Conservation (phyloP, 2,113 vertebrate species). For the Sphaerodactylus townsendi region DNA sequence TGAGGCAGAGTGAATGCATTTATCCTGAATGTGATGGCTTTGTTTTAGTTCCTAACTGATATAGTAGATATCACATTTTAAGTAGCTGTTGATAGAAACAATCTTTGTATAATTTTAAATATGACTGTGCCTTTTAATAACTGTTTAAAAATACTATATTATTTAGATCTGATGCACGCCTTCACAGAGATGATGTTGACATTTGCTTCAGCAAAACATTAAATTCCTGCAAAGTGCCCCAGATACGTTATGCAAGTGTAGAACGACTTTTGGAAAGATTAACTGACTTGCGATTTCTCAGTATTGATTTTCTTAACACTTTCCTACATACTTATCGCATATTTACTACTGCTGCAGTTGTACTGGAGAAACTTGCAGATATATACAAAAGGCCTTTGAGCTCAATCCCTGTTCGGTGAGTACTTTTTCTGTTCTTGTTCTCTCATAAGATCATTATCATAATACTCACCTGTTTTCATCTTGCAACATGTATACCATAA, state of each 20-base stretch:
- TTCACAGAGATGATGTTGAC: conserved; percentile 96
- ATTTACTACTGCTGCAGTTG: conserved; percentile 90
- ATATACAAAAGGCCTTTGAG: conserved; percentile 97
- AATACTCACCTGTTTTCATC: neutral
- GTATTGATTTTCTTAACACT: conserved; percentile 98
- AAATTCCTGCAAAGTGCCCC: conserved; percentile 99
- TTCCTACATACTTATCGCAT: conserved; percentile 98
- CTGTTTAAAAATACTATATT: conserved; percentile 28
- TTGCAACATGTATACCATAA: neutral
- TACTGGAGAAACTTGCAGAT: conserved; percentile 94
- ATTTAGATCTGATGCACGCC: conserved; percentile 91
- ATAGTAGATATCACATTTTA: neutral
- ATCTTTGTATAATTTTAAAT: neutral
- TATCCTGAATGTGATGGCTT: neutral
- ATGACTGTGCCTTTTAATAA: neutral
- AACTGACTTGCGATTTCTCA: conserved; percentile 95
- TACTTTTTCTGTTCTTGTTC: fast-evolving
- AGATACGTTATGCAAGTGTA: conserved; percentile 96
- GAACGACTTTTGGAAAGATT: conserved; percentile 94
- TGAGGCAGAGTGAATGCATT: neutral
- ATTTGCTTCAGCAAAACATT: conserved; percentile 99
- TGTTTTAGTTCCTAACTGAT: neutral
- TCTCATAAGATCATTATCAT: fast-evolving
- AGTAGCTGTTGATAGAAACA: neutral
- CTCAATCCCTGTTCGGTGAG: conserved; percentile 92